Base-by-base conservation (phyloP, 2,888 invertebrate genomes). In the Maniola hyperantus region DNA sequence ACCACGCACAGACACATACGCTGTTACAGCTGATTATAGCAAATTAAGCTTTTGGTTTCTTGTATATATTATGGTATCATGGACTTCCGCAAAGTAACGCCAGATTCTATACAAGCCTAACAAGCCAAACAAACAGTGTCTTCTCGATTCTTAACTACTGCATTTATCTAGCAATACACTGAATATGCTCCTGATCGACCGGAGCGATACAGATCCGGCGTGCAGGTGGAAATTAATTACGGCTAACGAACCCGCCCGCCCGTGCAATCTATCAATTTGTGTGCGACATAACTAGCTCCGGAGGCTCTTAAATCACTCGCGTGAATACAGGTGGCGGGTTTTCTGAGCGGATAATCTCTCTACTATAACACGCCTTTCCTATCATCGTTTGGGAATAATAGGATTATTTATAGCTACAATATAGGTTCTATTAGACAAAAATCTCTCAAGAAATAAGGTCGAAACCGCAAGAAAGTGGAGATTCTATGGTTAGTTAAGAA, bases 241-340 rank as follows among this genome's bases (percentile, higher is more conserved):
- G 57, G 60, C 61, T 59, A 64, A 68, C 55, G 57, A 57, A 61
- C 34, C 39, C 53, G 42, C 34, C 39, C 53, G 42, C 54, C 55
- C 36, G 60, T 46, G 64, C 55, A 64, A 69, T 69, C 63, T 64
- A 64, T 69, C 66, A 61, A 66, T 66, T 66, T 64, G 60, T 58
- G 58, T 50, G 66, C 42, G 66, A 63, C 62, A 60, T 42, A 60
- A 48, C 69, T 44, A 54, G 54, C 46, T 48, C 44, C 34, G 53
- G 46, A 58, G 53, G 48, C 64, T 50, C 63, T 48, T 60, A 64
- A n/a, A 69, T 66, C 69, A 64, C 48, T 60, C 59, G 42, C 39
- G 59, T 55, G 55, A 60, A 57, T 33, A 66, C 66, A 57, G 55
- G 39, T 10, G 46, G 46, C 39, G 48, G 26, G 11, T 39, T 57